phyloP scores from a whole-genome alignment of 2,113 vertebrate species.

The Seriola quinqueradiata region DNA sequence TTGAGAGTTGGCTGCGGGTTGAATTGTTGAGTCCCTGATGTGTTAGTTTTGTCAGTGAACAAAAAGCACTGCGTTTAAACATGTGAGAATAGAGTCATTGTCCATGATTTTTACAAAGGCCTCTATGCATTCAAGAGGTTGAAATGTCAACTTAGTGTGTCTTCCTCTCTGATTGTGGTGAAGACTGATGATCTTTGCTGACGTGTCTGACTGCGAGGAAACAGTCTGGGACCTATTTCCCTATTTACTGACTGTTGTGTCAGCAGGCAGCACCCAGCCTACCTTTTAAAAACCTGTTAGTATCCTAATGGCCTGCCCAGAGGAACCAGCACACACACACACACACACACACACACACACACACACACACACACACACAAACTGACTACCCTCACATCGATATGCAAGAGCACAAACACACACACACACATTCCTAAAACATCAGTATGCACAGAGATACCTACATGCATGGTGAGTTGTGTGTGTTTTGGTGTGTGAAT shows the following conservation, averaged over 20 bases:
- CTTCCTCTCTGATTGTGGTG: slow-evolving; percentile 24
- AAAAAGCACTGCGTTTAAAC: not conserved
- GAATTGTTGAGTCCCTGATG: not conserved
- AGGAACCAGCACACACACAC: slow-evolving; percentile 30
- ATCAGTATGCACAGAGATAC: not conserved
- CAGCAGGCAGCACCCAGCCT: slow-evolving; percentile 72
- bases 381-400: not conserved
- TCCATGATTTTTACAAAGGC: not conserved
- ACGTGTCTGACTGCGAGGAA: slow-evolving; percentile 57
- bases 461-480: not conserved
- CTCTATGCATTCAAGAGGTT: not conserved
- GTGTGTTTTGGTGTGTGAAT: not conserved
- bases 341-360: slow-evolving; percentile 23
- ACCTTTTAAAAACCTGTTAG: slow-evolving; percentile 82
- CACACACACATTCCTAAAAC: not conserved
- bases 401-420: slow-evolving; percentile 11
- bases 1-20: not conserved
- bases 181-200: slow-evolving; percentile 42
- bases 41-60: not conserved
- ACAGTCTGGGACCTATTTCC: slow-evolving; percentile 37
- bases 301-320: slow-evolving; percentile 70
- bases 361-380: not conserved
- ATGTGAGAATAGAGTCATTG: not conserved
- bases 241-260: slow-evolving; percentile 77
- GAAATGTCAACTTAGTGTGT: not conserved